Evolutionary conservation across 2,888 invertebrate genomes (phyloP), one percentile per base, ranked within the genome.

Genomic region (Pollenia labialis): DNA sequence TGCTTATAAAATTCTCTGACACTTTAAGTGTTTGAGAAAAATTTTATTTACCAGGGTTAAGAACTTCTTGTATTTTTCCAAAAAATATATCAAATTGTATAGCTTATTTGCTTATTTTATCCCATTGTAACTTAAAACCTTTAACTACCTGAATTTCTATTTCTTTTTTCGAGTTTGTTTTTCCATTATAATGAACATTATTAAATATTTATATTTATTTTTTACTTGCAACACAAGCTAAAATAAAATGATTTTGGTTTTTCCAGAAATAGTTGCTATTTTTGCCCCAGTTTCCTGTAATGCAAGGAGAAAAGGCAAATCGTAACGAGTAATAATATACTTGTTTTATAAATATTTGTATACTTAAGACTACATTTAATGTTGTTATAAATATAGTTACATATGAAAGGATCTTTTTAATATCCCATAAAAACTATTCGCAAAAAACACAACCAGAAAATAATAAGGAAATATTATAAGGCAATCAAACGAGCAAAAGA

Each of bases 171-270:
- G 14, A 12, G 7, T 8, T 40, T n/a, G 18, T 16, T 62, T 62
- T 12, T 60, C 40, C 40, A 60, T 18, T 62, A 62, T 14, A n/a
- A 62, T 62, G 46, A 64, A 66, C 71, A 64, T 64, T 81, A 81
- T 81, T 64, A 81, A 81, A 81, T 81, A 81, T 81, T 81, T 71
- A 80, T 71, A 71, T 46, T 62, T 52, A 62, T 8, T 48, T 12
- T 68, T 1, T 40, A n/a, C 8, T 2, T 9, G 40, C 18, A 56
- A 23, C 56, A 40, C 52, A 69, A 69, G 42, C 23, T 12, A 8
- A 48, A 50, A 68, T 50, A 44, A 66, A 46, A 46, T 23, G 16
- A 46, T 50, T 12, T 23, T 44, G n/a, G 12, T 0, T 23, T 32
- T 32, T 32, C 4, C 32, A 32, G 32, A 32, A 32, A 32, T 6